These are phyloP conservation scores for Crotalus tigris DNA, from an alignment of 2,113 vertebrate species.

Conservation along the genomic window DNA sequence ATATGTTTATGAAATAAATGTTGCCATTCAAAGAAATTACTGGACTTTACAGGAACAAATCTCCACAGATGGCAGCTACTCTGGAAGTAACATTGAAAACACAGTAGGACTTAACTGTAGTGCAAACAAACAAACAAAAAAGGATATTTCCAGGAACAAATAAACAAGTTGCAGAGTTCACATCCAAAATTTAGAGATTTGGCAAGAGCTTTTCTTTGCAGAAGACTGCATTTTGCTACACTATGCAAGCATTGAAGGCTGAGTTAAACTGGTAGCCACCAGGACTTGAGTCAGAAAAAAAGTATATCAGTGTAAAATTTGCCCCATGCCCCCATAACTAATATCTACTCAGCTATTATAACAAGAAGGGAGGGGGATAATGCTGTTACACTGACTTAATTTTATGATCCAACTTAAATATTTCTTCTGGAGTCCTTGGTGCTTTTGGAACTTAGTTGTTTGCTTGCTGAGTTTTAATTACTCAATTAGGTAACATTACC, in stretches of 20 bases:
- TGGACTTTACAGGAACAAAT: background rate
- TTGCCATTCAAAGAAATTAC: background rate
- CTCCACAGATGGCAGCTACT: background rate
- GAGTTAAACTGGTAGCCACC: background rate
- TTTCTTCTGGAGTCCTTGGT: background rate
- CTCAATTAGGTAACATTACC: background rate
- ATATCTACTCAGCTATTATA: background rate
- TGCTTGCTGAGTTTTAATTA: background rate
- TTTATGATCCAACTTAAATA: background rate
- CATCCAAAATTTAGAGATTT: background rate
- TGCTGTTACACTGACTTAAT: background rate
- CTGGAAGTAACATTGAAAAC: background rate
- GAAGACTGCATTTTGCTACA: background rate
- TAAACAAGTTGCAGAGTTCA: background rate
- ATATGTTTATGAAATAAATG: background rate
- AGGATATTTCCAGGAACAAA: background rate
- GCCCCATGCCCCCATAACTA: background rate
- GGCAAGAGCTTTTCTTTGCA: background rate
- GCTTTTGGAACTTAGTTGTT: background rate
- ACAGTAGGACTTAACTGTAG: background rate
- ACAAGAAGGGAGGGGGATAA: background rate
- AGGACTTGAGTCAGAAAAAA: background rate
- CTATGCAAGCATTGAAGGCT: background rate
- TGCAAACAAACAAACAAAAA: background rate
- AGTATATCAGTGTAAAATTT: background rate